These are phyloP conservation scores for Pungitius pungitius DNA, from an alignment of 2,113 vertebrate genomes.

Conservation along the genomic window DNA sequence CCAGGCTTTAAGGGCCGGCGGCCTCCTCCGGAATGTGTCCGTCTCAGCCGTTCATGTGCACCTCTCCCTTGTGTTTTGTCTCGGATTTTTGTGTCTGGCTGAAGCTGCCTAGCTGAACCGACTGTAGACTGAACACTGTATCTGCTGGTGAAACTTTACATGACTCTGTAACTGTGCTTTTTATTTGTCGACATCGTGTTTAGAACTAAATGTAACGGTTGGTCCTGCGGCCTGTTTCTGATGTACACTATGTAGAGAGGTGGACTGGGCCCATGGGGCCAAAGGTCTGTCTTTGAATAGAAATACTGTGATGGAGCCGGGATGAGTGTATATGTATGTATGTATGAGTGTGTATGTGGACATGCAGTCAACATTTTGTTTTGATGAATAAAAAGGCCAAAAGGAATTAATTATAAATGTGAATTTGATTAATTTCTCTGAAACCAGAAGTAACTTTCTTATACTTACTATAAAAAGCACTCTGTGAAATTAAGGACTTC, in stretches of 20 bases:
- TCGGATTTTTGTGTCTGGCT: constrained; percentile 22
- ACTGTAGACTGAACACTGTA: constrained; percentile 67
- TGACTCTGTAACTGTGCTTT: constrained; percentile 45
- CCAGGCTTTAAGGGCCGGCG: not conserved
- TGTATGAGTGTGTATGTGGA: constrained; percentile 39
- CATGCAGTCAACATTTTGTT: constrained; percentile 62
- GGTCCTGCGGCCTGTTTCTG: constrained; percentile 39
- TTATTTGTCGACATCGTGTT: constrained; percentile 47
- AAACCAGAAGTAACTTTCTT: not conserved
- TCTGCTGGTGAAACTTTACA: constrained; percentile 51
- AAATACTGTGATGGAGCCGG: constrained; percentile 63
- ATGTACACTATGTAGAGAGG: constrained; percentile 25
- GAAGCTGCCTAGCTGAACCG: constrained; percentile 56
- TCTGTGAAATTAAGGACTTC: no score
- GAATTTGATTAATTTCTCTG: not conserved
- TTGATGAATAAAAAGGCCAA: constrained; percentile 79
- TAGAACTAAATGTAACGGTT: constrained; percentile 46
- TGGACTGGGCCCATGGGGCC: constrained; percentile 11
- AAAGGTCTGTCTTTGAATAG: constrained; percentile 41
- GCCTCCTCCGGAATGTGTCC: not conserved
- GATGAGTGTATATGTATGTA: constrained; percentile 26
- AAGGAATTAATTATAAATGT: constrained; percentile 39
- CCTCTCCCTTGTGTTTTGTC: not conserved
- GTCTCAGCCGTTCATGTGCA: not conserved
- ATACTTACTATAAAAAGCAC: no score